Evolutionary conservation across 2,888 invertebrate genomes (phyloP), one percentile per base, ranked within the genome.

Genomic region (Perizoma affinitatum): DNA sequence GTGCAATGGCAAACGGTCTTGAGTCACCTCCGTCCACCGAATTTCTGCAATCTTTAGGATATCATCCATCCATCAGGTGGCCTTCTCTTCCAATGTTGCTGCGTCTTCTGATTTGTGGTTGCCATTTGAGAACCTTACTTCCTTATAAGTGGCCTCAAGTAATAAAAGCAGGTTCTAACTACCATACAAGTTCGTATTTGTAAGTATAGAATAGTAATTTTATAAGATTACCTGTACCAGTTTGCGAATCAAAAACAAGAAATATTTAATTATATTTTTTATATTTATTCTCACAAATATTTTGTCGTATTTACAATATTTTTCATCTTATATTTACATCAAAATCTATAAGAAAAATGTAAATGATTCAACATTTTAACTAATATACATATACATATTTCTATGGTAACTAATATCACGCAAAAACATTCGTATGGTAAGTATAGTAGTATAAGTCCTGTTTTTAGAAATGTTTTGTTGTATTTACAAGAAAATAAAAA

Each of bases 391-490:
- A 75, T 73, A 71, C 56, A 74, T 53, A 61, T 78, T 74, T 78
- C 81, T 88, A 89, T 82, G 90, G 90, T 90, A 91, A 90, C 91
- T 90, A 86, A 86, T 90, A 91, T 91, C 90, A 90, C 90, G 80
- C 74, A 80, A 76, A 78, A 84, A 83, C 83, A 68, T 71, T 76
- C 70, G 71, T 72, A 72, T 76, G 42, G 51, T 46, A 76, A n/a
- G n/a, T n/a, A n/a, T n/a, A n/a, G n/a, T n/a, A n/a, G n/a, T n/a
- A n/a, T n/a, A n/a, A 78, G 33, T 54, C 54, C 54, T 77, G 77
- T 80, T 82, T 80, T 78, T 80, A 76, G 65, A 63, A 58, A 41
- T 61, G 45, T 52, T 58, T 54, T 50, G n/a, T 47, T 38, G 44
- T 64, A 57, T 61, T 58, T 48, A 58, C 54, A 59, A 57, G 47